Base-by-base conservation (phyloP, 2,888 invertebrate species). In the Sericinus montela region DNA sequence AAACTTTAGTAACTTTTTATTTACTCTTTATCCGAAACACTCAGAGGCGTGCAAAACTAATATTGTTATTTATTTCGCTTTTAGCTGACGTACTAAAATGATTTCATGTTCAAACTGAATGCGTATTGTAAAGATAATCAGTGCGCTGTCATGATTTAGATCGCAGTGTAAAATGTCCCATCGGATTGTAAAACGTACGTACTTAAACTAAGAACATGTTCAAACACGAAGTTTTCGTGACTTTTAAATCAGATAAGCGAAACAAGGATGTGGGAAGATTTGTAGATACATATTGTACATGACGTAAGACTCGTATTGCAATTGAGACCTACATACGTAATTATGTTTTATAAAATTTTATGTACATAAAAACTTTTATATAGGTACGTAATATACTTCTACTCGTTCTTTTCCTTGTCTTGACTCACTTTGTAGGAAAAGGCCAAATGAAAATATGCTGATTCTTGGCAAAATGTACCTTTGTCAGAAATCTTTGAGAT, bases 1-100 rank as follows among this genome's bases (percentile, higher is more conserved):
- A 85, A 79, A 79, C 69, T 75, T 77, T 67, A 78, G 68, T 71
- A 75, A 68, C 64, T 76, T 81, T 81, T 81, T 79, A 81, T 83
- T 79, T 66, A 73, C 71, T 69, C 80, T 72, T 80, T 69, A 82
- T 79, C 79, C 80, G 80, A 69, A 77, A 77, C 76, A 73, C 75
- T 76, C 69, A 75, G 69, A 78, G 83, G 83, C 83, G 80, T 41
- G 41, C 29, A 30, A 15, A 11, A 14, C 42, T 36, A 37, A 41
- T 36, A 30, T 30, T 30, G 23, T 9, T n/a, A 19, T 30, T 19
- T 42, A 15, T 40, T 35, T 41, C 30, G 13, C 7, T 34, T 32
- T 34, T 28, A 29, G n/a, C 19, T 15, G 13, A 35, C n/a, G 28
- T 25, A 11, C 11, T n/a, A 13, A 29, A 13, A 36, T 41, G 8